Percentiles rank a stretch among this genome's conserved stretches.
phyloP scores from a whole-genome alignment of 37 sponge, comb jelly and placozoan species.

The Petrosia ficiformis region DNA sequence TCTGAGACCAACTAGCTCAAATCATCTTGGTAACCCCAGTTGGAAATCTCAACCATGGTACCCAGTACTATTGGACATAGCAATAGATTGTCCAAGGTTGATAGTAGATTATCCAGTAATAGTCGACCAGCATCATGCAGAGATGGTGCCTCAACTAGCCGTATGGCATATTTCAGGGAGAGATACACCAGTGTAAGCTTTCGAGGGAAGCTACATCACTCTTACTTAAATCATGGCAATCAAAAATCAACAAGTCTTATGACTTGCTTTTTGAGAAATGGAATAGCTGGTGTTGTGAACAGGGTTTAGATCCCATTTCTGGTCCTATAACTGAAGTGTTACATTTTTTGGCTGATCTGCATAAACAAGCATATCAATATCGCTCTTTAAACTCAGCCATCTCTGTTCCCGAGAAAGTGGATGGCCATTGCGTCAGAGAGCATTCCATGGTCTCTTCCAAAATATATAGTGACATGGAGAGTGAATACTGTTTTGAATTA shows the following conservation, averaged over 20 bases:
- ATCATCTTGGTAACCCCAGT: slow-evolving; percentile 9
- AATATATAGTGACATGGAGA: no score
- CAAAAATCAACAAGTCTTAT: slow-evolving; percentile 22
- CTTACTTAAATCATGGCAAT: slow-evolving; percentile 23
- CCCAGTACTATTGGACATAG: neutral
- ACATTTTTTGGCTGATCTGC: slow-evolving; percentile 27
- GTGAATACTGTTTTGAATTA: slow-evolving; percentile 20
- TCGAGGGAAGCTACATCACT: slow-evolving; percentile 18
- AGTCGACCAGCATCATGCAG: neutral
- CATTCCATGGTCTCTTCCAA: no score
- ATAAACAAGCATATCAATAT: slow-evolving; percentile 26
- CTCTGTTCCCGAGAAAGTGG: slow-evolving; percentile 26
- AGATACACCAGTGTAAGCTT: neutral
- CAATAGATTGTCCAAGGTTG: neutral
- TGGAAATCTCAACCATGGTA: slow-evolving; percentile 1
- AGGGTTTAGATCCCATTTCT: slow-evolving; percentile 18
- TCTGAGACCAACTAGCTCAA: neutral
- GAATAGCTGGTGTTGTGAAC: slow-evolving; percentile 33
- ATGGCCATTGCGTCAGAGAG: slow-evolving; percentile 22
- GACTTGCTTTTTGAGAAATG: slow-evolving; percentile 22
- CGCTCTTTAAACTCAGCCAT: slow-evolving; percentile 24
- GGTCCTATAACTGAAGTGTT: slow-evolving; percentile 13
- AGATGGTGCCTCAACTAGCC: slow-evolving; percentile 12
- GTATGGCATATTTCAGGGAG: slow-evolving; percentile 34
- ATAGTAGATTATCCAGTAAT: neutral